These are phyloP conservation scores for Epicauta chinensis DNA, from an alignment of 1,140 invertebrate species.

Conservation along the genomic window DNA sequence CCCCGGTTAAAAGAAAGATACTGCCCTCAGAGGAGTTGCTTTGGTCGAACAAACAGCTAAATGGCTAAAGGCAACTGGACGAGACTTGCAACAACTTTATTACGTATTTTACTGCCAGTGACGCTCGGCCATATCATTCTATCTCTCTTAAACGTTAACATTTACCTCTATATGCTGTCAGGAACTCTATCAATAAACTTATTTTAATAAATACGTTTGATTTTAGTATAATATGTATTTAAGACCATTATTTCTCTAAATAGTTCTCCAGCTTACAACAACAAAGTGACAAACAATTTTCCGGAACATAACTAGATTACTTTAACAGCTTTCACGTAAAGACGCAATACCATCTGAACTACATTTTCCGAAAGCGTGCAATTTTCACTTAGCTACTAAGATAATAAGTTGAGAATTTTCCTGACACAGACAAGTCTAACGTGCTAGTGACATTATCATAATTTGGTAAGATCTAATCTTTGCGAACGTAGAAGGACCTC, in stretches of 20 bases:
- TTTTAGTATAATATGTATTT: too few relatives aligned
- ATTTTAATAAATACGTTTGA: too few relatives aligned
- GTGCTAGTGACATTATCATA: constrained; percentile 16
- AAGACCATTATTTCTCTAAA: too few relatives aligned
- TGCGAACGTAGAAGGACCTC: constrained; percentile 9
- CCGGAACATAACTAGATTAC: too few relatives aligned
- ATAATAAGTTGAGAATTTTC: constrained; percentile 9
- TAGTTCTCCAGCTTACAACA: too few relatives aligned
- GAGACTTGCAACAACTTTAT: constrained; percentile 13
- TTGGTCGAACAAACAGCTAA: constrained; percentile 15
- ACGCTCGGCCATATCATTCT: too few relatives aligned
- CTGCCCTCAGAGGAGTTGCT: constrained; percentile 17
- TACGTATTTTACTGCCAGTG: neutral
- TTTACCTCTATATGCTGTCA: too few relatives aligned
- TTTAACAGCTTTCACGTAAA: too few relatives aligned
- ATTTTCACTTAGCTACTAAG: constrained; percentile 8
- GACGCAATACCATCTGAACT: too few relatives aligned
- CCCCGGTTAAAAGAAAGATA: constrained; percentile 24
- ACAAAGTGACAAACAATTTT: too few relatives aligned
- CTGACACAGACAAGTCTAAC: constrained; percentile 11
- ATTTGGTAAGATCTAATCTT: constrained; percentile 12
- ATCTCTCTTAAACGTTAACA: too few relatives aligned
- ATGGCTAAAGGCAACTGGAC: constrained; percentile 12
- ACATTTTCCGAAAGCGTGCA: constrained; percentile 1
- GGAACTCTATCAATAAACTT: too few relatives aligned